Conservation (phyloP, 1,140 invertebrate species). For the Paraescarpia echinospica region DNA sequence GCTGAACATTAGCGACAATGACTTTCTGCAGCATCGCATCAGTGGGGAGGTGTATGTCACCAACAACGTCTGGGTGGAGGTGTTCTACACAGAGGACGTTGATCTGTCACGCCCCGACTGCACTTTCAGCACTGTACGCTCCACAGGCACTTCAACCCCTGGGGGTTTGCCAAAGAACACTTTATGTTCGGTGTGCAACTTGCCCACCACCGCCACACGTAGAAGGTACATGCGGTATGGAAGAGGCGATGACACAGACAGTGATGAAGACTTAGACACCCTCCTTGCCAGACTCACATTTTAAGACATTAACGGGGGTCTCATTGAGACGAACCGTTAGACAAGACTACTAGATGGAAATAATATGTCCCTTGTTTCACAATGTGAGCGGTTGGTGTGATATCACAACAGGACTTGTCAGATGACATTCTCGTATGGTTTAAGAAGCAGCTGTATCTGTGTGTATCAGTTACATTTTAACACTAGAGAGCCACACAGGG, state of each 20-base stretch:
- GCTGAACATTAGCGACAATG: constrained; percentile 13
- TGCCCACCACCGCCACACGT: neutral
- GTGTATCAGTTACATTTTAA: too few species aligned
- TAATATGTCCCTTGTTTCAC: neutral
- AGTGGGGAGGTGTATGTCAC: neutral
- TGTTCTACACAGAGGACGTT: constrained; percentile 6
- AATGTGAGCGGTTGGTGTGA: neutral
- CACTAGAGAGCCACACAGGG: too few species aligned
- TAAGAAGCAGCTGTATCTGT: too few species aligned
- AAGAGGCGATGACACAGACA: too few species aligned
- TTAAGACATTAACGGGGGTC: neutral
- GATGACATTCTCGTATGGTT: neutral
- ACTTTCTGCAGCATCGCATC: constrained; percentile 6
- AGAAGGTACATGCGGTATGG: neutral
- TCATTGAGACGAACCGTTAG: neutral
- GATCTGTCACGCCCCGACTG: neutral
- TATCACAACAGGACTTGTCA: neutral
- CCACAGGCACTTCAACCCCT: neutral
- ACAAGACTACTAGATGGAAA: neutral
- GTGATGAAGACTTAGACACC: neutral
- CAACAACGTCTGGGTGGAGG: constrained; percentile 4
- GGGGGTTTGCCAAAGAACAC: constrained; percentile 6
- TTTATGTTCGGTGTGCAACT: neutral
- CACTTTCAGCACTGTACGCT: neutral
- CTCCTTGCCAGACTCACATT: neutral